Percentiles rank a stretch among this genome's conserved stretches.
phyloP scores from a whole-genome alignment of 2,888 invertebrate species.

The Drosophila sordidapex region DNA sequence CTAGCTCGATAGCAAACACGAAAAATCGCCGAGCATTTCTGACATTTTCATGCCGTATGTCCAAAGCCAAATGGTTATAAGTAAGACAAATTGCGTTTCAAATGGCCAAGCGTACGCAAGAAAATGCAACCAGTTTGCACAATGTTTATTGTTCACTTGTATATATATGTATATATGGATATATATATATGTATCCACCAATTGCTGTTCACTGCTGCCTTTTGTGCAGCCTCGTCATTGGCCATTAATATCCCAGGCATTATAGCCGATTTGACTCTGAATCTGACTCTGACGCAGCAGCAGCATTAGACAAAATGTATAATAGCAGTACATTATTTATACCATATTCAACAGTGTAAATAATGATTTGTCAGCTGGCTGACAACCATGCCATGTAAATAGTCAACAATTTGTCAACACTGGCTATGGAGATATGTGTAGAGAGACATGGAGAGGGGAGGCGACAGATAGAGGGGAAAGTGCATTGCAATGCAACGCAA shows the following conservation, averaged over 20 bases:
- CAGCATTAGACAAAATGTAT: conserved; percentile 30
- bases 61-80: conserved; percentile 45
- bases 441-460: not conserved
- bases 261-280: conserved; percentile 22
- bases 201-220: conserved; percentile 7
- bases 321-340: conserved; percentile 68
- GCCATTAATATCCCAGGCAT: conserved; percentile 59
- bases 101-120: conserved; percentile 38
- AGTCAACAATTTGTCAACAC: conserved; percentile 69
- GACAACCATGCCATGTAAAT: conserved; percentile 68
- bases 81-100: conserved; percentile 67
- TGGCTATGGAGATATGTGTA: conserved; percentile 2
- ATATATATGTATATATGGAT: not conserved
- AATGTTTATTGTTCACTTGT: conserved; percentile 57
- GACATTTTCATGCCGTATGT: conserved; percentile 49
- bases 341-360: conserved; percentile 68
- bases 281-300: conserved; percentile 30
- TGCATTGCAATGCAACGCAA: conserved; percentile 8
- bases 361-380: conserved; percentile 68
- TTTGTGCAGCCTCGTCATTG: conserved; percentile 48
- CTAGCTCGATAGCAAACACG: conserved; percentile 48
- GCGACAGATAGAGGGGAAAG: conserved; percentile 1
- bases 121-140: conserved; percentile 72
- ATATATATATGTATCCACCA: conserved; percentile 14
- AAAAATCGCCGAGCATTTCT: conserved; percentile 46